Base-by-base conservation (phyloP, 1,140 invertebrate species). In the Plutomurus gul region DNA sequence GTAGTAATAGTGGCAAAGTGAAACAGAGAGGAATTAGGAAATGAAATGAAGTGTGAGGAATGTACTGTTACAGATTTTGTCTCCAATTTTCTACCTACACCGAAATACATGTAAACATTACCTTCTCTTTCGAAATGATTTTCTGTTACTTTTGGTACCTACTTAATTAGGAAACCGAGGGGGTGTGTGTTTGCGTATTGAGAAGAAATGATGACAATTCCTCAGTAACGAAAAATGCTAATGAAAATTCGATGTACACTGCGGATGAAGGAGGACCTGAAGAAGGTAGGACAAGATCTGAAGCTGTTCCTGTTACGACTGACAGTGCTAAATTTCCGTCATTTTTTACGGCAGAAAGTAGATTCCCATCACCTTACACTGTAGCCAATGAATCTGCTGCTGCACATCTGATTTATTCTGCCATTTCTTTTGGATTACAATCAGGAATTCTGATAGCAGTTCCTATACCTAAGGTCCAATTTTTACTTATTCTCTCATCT, bases 371-470 rank as follows among this genome's bases (percentile, higher is more conserved):
- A 6, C 94, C 95, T 0, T 92, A 93, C 84, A 89, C 89, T 84
- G 88, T 95, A 0, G 70, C 86, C 0, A 86, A 87, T 72, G 85
- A 91, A 0, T 27, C 80, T n/a, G 89, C 93, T 74, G 94, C 94
- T 0, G 95, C 95, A 3, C 78, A 86, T 56, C 85, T 97, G 22
- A 88, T 97, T 56, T 87, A 88, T 40, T 84, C 87, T 6, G 87
- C 91, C 40, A 85, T 85, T 6, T 82, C 88, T n/a, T 85, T 96
- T 8, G 85, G 88, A 10, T 85, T 97, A 3, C 84, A 90, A 40
- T 94, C 92, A 60, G 97, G 96, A 0, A 90, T 97, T 47, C 87
- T 99, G 5, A 89, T 99, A 75, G 96, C 94, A 5, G 96, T 98
- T 11, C 96, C 97, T 0, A 92, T 99, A 76, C 96, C 96, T 0